These are phyloP conservation scores for Smittia aterrima DNA, from an alignment of 2,888 invertebrate genomes.

Conservation along the genomic window DNA sequence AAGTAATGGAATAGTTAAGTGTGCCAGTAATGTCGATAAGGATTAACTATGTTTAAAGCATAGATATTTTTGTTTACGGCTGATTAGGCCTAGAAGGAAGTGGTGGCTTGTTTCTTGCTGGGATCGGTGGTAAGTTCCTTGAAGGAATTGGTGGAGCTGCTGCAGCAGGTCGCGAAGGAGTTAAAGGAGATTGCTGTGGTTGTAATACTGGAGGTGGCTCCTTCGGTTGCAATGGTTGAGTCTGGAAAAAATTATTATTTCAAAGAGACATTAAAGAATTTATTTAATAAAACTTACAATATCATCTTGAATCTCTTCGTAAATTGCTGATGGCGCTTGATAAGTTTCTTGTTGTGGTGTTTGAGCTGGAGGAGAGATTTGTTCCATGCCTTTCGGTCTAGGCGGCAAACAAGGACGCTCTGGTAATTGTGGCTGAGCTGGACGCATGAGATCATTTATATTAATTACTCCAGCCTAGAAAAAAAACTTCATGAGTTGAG, in stretches of 20 bases:
- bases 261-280: slow-evolving; percentile 7
- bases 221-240: slow-evolving; percentile 4
- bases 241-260: background rate
- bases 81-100: slow-evolving; percentile 49
- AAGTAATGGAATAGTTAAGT: too few relatives aligned
- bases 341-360: slow-evolving; percentile 33
- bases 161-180: slow-evolving; percentile 56
- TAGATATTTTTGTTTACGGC: background rate
- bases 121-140: slow-evolving; percentile 55
- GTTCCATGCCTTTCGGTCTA: slow-evolving; percentile 29
- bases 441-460: slow-evolving; percentile 45
- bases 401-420: slow-evolving; percentile 15
- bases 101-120: slow-evolving; percentile 48
- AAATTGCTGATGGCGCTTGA: slow-evolving; percentile 54
- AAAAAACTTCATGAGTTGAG: slow-evolving; percentile 52
- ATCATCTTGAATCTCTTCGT: slow-evolving; percentile 60
- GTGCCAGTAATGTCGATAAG: too few relatives aligned
- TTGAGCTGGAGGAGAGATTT: slow-evolving; percentile 26
- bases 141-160: slow-evolving; percentile 61
- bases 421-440: slow-evolving; percentile 45
- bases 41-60: background rate
- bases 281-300: slow-evolving; percentile 46
- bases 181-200: slow-evolving; percentile 55
- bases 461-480: slow-evolving; percentile 56
- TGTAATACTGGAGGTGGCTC: slow-evolving; percentile 14